phyloP scores from a whole-genome alignment of 2,113 vertebrate genomes.

The Cryptomyrus ogoouensis region DNA sequence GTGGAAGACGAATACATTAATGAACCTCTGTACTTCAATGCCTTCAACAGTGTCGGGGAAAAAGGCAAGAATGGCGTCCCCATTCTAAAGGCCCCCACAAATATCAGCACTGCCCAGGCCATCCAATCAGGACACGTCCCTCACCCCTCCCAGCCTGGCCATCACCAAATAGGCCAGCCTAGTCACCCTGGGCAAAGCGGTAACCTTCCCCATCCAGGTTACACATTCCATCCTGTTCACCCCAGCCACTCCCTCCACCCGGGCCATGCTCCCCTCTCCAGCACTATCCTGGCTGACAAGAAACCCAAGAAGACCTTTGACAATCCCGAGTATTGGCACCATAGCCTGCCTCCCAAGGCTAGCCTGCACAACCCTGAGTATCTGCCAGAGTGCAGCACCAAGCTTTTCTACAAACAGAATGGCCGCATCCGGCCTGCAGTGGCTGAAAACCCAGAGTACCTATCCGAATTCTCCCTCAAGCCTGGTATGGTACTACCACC shows the following conservation, averaged over 20 bases:
- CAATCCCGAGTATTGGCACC: slow-evolving; percentile 98
- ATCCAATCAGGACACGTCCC: slow-evolving; percentile 26
- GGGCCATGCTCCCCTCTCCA: slow-evolving; percentile 13
- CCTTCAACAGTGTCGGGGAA: slow-evolving; percentile 71
- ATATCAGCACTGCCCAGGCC: slow-evolving; percentile 12
- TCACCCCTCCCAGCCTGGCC: slow-evolving; percentile 43
- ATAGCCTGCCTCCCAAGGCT: slow-evolving; percentile 84
- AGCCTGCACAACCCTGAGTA: slow-evolving; percentile 72
- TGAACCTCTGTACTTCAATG: slow-evolving; percentile 89
- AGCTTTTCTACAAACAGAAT: slow-evolving; percentile 93
- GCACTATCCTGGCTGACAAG: slow-evolving; percentile 60
- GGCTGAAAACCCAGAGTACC: slow-evolving; percentile 92
- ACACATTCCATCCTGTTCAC: slow-evolving; percentile 54
- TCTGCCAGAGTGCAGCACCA: slow-evolving; percentile 80
- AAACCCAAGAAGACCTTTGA: slow-evolving; percentile 93
- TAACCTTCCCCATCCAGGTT: slow-evolving; percentile 44
- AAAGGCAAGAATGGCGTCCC: slow-evolving; percentile 69
- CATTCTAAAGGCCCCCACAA: slow-evolving; percentile 43
- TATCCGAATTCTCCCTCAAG: slow-evolving; percentile 87
- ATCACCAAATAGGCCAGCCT: slow-evolving; percentile 43
- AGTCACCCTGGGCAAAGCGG: slow-evolving; percentile 27
- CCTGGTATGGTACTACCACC: slow-evolving; percentile 85
- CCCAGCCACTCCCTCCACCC: not conserved
- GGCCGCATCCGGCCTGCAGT: slow-evolving; percentile 82
- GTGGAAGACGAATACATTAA: slow-evolving; percentile 87